These are phyloP conservation scores for Halictus quadricinctus DNA, from an alignment of 2,888 invertebrate species.

Conservation along the genomic window DNA sequence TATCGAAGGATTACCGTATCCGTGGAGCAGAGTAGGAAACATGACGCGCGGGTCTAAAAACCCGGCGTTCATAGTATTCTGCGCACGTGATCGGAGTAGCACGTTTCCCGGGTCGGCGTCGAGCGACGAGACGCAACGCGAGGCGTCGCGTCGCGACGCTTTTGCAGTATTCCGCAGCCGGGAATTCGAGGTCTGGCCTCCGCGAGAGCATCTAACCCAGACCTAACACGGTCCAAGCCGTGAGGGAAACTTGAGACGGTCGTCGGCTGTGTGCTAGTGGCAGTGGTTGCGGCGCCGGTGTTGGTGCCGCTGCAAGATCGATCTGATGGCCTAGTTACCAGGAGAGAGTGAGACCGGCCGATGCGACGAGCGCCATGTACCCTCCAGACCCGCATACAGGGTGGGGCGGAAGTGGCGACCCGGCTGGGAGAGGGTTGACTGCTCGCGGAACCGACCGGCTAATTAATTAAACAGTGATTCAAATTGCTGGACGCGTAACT, in stretches of 20 bases:
- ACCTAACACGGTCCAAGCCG: conserved; percentile 57
- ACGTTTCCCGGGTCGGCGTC: conserved; percentile 14
- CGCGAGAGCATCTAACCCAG: conserved; percentile 57
- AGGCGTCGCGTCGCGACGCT: background rate
- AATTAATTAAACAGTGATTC: conserved; percentile 15
- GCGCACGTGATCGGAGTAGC: conserved; percentile 16
- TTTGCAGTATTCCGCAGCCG: conserved; percentile 20
- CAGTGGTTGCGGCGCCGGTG: conserved; percentile 53
- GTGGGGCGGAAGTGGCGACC: conserved; percentile 30
- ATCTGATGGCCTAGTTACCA: conserved; percentile 80
- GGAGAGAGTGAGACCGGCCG: conserved; percentile 61
- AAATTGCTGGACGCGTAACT: too few species aligned
- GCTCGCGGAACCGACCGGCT: background rate
- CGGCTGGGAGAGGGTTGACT: background rate
- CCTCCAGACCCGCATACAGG: conserved; percentile 47
- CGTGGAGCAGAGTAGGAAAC: too few species aligned
- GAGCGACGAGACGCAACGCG: background rate
- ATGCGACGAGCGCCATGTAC: conserved; percentile 35
- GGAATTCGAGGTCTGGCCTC: conserved; percentile 51
- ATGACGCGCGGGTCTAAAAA: background rate
- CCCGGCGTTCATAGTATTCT: background rate
- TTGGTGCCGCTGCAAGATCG: conserved; percentile 72
- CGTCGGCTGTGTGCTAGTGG: conserved; percentile 73
- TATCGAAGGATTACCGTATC: too few species aligned
- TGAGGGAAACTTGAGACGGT: conserved; percentile 69